phyloP scores from a whole-genome alignment of 2,888 invertebrate species.

The Scaptomyza reducta region DNA sequence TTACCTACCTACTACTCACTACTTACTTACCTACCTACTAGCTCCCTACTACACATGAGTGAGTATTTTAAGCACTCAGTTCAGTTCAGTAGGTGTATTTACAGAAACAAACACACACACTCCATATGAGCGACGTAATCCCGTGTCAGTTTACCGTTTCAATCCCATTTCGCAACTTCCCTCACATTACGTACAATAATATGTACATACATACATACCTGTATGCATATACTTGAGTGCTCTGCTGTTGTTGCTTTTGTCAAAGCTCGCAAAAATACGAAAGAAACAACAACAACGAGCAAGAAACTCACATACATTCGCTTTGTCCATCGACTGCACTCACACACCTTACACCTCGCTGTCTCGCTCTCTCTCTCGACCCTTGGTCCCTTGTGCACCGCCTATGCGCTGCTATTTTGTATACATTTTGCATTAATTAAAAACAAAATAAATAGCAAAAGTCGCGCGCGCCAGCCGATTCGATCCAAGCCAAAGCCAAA shows the following conservation, averaged over 20 bases:
- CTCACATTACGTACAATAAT: conserved; percentile 24
- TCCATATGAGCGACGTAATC: conserved; percentile 40
- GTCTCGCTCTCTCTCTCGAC: conserved; percentile 15
- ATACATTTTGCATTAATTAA: conserved; percentile 81
- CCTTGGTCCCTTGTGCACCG: conserved; percentile 39
- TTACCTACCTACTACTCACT: conserved; percentile 5
- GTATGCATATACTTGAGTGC: conserved; percentile 10
- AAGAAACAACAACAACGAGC: conserved; percentile 22
- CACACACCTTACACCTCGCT: conserved; percentile 19
- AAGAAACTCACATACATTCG: conserved; percentile 19
- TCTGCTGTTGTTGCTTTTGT: conserved; percentile 49
- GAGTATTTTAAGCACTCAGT: conserved; percentile 19
- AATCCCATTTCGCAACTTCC: conserved; percentile 66
- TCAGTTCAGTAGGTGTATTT: conserved; percentile 20
- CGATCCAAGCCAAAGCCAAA: conserved; percentile 18
- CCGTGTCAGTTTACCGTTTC: conserved; percentile 60
- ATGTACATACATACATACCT: conserved; percentile 12
- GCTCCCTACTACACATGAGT: conserved; percentile 2
- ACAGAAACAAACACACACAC: conserved; percentile 5
- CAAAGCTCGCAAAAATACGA: conserved; percentile 24
- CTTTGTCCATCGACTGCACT: conserved; percentile 31
- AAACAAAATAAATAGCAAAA: conserved; percentile 74
- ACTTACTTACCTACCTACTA: conserved; percentile 1
- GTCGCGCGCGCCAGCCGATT: conserved; percentile 56
- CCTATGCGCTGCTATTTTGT: conserved; percentile 72